Evolutionary conservation across 2,888 invertebrate genomes (phyloP), one percentile per base, ranked within the genome.

Genomic region (Erebia aethiops): DNA sequence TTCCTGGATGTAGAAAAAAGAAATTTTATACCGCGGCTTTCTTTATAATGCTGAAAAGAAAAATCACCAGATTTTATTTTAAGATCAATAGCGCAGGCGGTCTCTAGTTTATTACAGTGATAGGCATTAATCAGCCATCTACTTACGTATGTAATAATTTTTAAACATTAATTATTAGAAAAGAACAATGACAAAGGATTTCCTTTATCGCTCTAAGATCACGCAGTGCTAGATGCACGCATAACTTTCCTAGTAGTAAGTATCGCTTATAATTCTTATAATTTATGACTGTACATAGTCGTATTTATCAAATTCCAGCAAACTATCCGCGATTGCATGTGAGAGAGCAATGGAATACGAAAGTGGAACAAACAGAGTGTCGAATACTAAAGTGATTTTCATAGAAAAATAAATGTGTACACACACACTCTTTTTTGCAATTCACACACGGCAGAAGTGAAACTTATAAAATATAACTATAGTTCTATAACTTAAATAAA

Each of bases 131-230:
- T 35, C 7, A 35, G 7, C 35, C 35, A 35, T 35, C 35, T 35
- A 35, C 35, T 35, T 1, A 35, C 7, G 35, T 35, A 35, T 35
- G n/a, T 54, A 56, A 66, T 54, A 41, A 54, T 54, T 64, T 43
- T 56, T 66, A 9, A 16, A 46, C 14, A n/a, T 46, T 43, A 35
- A 35, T 66, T 58, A 58, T 67, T 46, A 58, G 67, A 58, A 26
- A 58, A 21, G 57, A 57, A 58, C 67, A 61, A 70, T 66, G 62
- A 56, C 26, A 70, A 35, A 66, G 46, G 61, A 66, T 70, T 70
- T 70, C 65, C 66, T 66, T 70, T 70, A 54, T 61, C 56, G 54
- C 65, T 51, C 54, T 54, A 66, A 66, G 65, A 70, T 66, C 70
- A 70, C 56, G 69, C 69, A 63, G 26, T 18, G 56, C 49, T 57